Evolutionary conservation across 2,113 vertebrate genomes (phyloP), one percentile per base, ranked within the genome.

Genomic region (Pachycephala philippinensis): DNA sequence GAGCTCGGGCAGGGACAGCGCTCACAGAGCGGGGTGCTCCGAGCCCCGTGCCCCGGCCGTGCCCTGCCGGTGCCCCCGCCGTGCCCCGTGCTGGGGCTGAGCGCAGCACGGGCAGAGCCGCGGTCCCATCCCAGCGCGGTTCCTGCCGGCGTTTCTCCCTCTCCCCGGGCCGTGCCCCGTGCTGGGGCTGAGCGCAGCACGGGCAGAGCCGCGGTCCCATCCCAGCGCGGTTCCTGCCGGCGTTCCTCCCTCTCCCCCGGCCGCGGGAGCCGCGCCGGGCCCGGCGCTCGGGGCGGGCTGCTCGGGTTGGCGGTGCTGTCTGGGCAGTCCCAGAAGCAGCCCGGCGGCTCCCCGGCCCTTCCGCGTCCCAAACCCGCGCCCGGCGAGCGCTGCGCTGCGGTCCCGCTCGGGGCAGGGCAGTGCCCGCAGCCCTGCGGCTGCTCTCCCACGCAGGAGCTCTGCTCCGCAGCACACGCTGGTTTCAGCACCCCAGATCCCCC

Each of bases 161-260:
- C n/a, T n/a, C n/a, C n/a, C n/a, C n/a, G n/a, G n/a, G n/a, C n/a
- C n/a, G n/a, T n/a, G n/a, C n/a, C n/a, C n/a, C n/a, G n/a, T n/a
- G n/a, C n/a, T n/a, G n/a, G n/a, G n/a, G n/a, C n/a, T n/a, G n/a
- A n/a, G n/a, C n/a, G n/a, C n/a, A n/a, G n/a, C n/a, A n/a, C n/a
- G n/a, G n/a, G n/a, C n/a, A n/a, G n/a, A n/a, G n/a, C n/a, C n/a
- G n/a, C n/a, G n/a, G n/a, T n/a, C n/a, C n/a, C n/a, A n/a, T n/a
- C n/a, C n/a, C 6, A 0, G 1, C 2, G 1, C 44, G 0, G 4
- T 1, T 35, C 1, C 0, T 4, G 18, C 28, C 2, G 6, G 11
- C 3, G 1, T 0, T 13, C 1, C 4, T 1, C 1, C 1, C 4
- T 2, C 11, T 12, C 3, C 19, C 15, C 1, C 10, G 10, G 47